Evolutionary conservation across 2,797 vertebrate species (phyloP).

Genomic region (Bradypodion pumilum): DNA sequence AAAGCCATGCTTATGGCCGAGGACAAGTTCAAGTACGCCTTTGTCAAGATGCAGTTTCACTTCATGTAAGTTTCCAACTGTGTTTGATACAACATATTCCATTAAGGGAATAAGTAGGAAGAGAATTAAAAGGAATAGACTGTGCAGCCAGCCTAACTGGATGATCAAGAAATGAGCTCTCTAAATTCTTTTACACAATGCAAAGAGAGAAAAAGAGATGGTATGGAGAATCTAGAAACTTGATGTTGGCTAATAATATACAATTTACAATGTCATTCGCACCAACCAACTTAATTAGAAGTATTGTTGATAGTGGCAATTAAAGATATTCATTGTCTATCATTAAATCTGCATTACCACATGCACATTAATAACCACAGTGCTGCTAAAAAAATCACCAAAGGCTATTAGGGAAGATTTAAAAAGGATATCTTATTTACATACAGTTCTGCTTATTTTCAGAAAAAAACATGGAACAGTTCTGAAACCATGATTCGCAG

Average conservation of each 20-base stretch:
- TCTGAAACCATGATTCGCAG: not conserved
- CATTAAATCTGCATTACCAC: slow-evolving; percentile 5
- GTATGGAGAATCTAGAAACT: not conserved
- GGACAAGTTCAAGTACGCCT: not conserved
- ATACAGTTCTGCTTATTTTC: slow-evolving; percentile 29
- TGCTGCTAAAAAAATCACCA: slow-evolving; percentile 14
- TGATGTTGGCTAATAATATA: slow-evolving; percentile 14
- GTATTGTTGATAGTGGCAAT: slow-evolving; percentile 36
- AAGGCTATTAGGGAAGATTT: slow-evolving; percentile 14
- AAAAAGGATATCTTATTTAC: slow-evolving; percentile 14
- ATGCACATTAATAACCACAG: slow-evolving; percentile 7
- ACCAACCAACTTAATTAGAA: slow-evolving; percentile 36
- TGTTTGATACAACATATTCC: not conserved
- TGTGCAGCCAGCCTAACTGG: not conserved
- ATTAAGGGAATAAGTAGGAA: not conserved
- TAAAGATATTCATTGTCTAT: slow-evolving; percentile 38
- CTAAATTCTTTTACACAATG: not conserved
- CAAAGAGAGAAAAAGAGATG: not conserved
- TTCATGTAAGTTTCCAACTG: not conserved
- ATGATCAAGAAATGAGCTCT: not conserved
- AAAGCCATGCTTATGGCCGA: not conserved
- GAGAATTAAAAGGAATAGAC: not conserved
- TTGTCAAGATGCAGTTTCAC: too few relatives aligned
- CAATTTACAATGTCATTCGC: slow-evolving; percentile 19
- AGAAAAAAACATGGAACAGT: not conserved